phyloP scores from a whole-genome alignment of 2,113 vertebrate genomes.

The Ctenomys sociabilis region DNA sequence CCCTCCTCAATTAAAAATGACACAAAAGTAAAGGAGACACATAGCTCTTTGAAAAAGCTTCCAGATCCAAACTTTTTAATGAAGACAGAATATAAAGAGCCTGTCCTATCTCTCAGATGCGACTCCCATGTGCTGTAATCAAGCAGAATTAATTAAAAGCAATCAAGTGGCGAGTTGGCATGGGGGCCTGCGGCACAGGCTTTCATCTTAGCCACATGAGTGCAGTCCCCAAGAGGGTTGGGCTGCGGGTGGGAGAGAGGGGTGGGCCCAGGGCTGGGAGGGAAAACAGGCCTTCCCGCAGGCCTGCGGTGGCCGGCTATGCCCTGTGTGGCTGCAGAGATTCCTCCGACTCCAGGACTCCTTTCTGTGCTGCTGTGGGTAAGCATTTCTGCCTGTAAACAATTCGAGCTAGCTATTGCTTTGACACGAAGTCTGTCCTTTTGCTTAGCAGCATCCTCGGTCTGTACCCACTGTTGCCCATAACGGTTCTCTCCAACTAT shows the following conservation, averaged over 20 bases:
- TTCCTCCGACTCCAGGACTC: not conserved
- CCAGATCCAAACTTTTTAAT: conserved; percentile 82
- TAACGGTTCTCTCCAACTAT: not conserved
- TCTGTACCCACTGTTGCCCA: not conserved
- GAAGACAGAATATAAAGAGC: conserved; percentile 83
- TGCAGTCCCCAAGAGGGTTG: conserved; percentile 13
- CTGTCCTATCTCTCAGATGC: conserved; percentile 79
- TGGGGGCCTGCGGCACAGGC: conserved; percentile 73
- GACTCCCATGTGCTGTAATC: conserved; percentile 83
- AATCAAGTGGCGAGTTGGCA: conserved; percentile 82
- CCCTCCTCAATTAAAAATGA: conserved; percentile 81
- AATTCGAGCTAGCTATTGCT: not conserved
- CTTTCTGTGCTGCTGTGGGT: not conserved
- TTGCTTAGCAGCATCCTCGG: not conserved
- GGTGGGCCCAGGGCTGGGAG: not conserved
- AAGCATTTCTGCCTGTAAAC: not conserved
- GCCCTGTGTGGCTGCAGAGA: not conserved
- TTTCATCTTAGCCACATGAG: conserved; percentile 79
- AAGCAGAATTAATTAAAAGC: conserved; percentile 85
- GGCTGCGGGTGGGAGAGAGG: conserved; percentile 20
- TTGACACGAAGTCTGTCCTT: not conserved
- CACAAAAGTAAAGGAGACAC: conserved; percentile 80
- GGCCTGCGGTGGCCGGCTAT: not conserved
- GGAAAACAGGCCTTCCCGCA: conserved; percentile 3
- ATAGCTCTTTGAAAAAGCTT: conserved; percentile 80